Evolutionary conservation across 2,113 vertebrate species (phyloP).

Genomic region (Peromyscus californicus): DNA sequence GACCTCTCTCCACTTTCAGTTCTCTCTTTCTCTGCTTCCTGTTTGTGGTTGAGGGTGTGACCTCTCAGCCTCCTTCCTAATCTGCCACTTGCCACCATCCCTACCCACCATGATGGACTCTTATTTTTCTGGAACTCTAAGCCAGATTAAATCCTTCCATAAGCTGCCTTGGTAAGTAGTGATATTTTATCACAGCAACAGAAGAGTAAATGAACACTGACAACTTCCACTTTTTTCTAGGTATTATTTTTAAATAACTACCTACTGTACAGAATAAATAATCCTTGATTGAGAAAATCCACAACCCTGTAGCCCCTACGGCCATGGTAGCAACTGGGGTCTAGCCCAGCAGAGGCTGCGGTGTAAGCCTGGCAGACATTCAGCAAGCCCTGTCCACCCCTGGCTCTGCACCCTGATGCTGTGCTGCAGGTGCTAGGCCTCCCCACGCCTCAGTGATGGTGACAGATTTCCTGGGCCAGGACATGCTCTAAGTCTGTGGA

Average conservation of each 20-base stretch:
- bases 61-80: neutral
- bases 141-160: neutral
- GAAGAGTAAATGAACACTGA: neutral
- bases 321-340: neutral
- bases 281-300: constrained; percentile 15
- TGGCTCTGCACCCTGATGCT: neutral
- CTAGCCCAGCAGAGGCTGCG: neutral
- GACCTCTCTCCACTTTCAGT: neutral
- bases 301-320: neutral
- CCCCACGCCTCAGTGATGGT: neutral
- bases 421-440: neutral
- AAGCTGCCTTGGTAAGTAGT: neutral
- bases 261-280: constrained; percentile 2
- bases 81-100: neutral
- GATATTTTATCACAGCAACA: neutral
- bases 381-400: neutral
- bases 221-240: neutral
- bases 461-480: neutral
- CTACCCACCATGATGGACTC: neutral
- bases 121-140: neutral
- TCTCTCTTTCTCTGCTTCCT: neutral
- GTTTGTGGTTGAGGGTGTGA: neutral
- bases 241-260: constrained; percentile 26
- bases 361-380: neutral
- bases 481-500: neutral